phyloP scores from a whole-genome alignment of 1,140 invertebrate genomes.

The Bombus huntii region DNA sequence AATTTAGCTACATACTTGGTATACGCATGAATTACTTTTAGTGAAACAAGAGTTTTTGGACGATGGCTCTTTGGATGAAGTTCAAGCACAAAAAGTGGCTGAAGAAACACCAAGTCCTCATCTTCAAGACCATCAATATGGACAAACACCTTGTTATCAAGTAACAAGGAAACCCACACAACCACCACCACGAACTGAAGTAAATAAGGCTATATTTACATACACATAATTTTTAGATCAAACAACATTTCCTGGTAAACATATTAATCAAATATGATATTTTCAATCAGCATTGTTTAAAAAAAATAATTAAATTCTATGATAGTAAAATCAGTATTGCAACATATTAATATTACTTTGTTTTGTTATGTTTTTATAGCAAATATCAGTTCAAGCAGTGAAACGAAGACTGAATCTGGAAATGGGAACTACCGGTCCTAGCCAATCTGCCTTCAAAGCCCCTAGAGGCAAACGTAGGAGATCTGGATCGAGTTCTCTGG shows the following conservation, averaged over 20 bases:
- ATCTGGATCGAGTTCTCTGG: slow-evolving; percentile 79
- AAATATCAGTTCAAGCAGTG: slow-evolving; percentile 85
- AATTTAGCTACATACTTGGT: background rate
- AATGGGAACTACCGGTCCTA: slow-evolving; percentile 78
- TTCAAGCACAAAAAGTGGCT: slow-evolving; percentile 78
- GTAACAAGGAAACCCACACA: slow-evolving; percentile 84
- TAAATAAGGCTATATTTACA: slow-evolving; percentile 60
- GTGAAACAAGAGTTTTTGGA: slow-evolving; percentile 81
- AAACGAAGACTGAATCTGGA: slow-evolving; percentile 91
- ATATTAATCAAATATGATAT: background rate
- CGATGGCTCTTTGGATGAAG: slow-evolving; percentile 78
- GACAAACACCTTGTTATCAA: slow-evolving; percentile 90
- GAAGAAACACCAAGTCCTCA: slow-evolving; percentile 87
- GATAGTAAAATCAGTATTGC: background rate
- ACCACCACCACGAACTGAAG: slow-evolving; percentile 83
- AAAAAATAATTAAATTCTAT: background rate
- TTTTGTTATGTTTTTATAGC: slow-evolving; percentile 39
- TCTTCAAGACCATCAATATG: slow-evolving; percentile 92
- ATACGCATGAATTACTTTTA: slow-evolving; percentile 31
- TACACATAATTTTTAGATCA: background rate
- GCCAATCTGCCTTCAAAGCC: slow-evolving; percentile 84
- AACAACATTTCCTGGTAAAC: background rate
- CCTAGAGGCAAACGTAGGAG: slow-evolving; percentile 82
- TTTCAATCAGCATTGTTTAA: background rate
- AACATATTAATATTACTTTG: background rate